Evolutionary conservation across 2,797 vertebrate genomes (phyloP).

Genomic region (Passerculus sandwichensis): DNA sequence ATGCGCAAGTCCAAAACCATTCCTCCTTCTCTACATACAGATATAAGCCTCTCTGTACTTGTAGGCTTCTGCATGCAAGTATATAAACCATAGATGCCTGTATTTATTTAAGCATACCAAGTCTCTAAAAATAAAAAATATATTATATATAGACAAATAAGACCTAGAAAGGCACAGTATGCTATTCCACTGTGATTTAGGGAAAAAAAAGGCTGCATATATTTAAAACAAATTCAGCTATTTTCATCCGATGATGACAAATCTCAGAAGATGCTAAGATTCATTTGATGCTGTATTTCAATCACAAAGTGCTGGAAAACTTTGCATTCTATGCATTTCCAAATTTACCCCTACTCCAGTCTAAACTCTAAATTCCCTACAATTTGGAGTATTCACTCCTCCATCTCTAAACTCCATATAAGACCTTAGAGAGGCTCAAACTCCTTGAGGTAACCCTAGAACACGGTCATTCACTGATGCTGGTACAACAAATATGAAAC

Average conservation of each 20-base stretch:
- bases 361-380: background rate
- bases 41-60: background rate
- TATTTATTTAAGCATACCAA: background rate
- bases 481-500: background rate
- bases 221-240: background rate
- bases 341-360: background rate
- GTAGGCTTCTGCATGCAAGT: background rate
- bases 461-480: background rate
- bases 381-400: background rate
- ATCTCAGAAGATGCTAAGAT: background rate
- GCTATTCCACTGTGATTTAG: background rate
- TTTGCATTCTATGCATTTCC: background rate
- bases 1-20: background rate
- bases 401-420: background rate
- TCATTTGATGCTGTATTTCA: background rate
- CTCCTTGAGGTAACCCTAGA: background rate
- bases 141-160: background rate
- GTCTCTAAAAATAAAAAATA: background rate
- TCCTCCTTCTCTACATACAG: background rate
- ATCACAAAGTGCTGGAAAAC: background rate
- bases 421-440: background rate
- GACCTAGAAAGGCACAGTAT: background rate
- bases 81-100: background rate
- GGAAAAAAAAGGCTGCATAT: background rate
- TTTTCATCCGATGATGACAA: background rate